Conservation (phyloP, 2,888 invertebrate genomes). For the Ophonus ardosiacus region DNA sequence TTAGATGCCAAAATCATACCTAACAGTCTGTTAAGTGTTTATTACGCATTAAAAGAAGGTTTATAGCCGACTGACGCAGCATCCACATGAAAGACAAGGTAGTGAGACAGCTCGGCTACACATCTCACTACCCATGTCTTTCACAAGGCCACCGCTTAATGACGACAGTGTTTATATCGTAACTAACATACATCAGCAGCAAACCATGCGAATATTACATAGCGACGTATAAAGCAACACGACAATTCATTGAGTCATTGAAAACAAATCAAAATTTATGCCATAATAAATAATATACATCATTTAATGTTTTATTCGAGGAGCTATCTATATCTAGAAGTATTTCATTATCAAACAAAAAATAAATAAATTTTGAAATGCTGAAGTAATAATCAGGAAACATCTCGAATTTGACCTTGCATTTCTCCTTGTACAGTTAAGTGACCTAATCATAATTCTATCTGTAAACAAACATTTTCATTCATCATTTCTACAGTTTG, state of each 20-base stretch:
- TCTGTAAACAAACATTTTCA: constrained; percentile 58
- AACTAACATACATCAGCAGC: constrained; percentile 43
- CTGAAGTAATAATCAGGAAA: constrained; percentile 24
- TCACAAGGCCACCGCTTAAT: constrained; percentile 81
- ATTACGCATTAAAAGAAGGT: neutral
- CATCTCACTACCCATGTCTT: constrained; percentile 99
- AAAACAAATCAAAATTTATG: neutral
- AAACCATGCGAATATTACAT: constrained; percentile 37
- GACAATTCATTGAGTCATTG: neutral
- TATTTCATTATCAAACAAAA: constrained; percentile 18
- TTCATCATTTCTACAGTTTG: constrained; percentile 56
- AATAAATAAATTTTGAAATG: constrained; percentile 8
- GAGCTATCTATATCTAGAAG: neutral
- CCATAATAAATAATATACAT: neutral
- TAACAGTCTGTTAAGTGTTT: constrained; percentile 56
- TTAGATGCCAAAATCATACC: constrained; percentile 84
- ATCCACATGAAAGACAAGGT: constrained; percentile 98
- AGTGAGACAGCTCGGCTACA: constrained; percentile 89
- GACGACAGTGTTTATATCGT: constrained; percentile 28
- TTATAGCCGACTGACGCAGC: constrained; percentile 65
- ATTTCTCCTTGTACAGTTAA: constrained; percentile 55
- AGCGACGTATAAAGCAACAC: constrained; percentile 21
- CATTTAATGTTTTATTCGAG: neutral
- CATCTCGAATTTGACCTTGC: constrained; percentile 51
- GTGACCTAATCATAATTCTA: constrained; percentile 56